Conservation (phyloP, 2,797 vertebrate species). For the Pipistrellus kuhlii region DNA sequence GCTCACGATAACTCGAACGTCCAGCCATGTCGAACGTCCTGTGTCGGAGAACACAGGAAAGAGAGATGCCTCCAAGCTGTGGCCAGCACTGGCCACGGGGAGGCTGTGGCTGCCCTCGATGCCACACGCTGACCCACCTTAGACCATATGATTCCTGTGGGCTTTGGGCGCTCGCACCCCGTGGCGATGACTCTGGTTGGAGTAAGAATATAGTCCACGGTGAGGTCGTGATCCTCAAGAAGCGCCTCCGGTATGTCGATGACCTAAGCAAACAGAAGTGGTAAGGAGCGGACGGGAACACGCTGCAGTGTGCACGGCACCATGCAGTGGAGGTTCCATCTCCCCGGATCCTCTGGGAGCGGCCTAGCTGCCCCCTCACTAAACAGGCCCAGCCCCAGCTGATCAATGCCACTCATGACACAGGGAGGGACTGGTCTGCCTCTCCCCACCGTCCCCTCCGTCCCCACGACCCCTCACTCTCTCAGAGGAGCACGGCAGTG, state of each 20-base stretch:
- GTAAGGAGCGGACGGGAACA: fast-evolving
- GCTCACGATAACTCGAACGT: neutral
- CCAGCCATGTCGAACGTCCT: neutral
- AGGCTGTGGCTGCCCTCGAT: neutral
- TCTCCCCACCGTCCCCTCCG: neutral
- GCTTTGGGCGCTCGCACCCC: slow-evolving; percentile 90
- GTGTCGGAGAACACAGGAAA: neutral
- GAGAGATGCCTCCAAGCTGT: neutral
- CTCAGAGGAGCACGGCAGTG: neutral
- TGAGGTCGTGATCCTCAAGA: slow-evolving; percentile 93
- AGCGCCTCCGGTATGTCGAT: slow-evolving; percentile 93
- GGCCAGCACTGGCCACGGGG: fast-evolving
- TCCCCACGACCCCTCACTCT: fast-evolving
- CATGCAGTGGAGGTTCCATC: fast-evolving
- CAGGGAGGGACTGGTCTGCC: fast-evolving
- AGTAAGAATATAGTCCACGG: slow-evolving; percentile 97
- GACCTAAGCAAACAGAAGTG: slow-evolving; percentile 86
- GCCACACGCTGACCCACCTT: slow-evolving; percentile 88
- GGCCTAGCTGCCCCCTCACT: fast-evolving
- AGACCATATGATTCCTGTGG: slow-evolving; percentile 93
- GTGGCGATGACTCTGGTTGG: slow-evolving; percentile 94
- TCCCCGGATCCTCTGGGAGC: neutral
- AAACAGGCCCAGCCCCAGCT: fast-evolving
- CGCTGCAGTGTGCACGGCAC: fast-evolving
- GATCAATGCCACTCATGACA: fast-evolving